Evolutionary conservation across 2,797 vertebrate genomes (phyloP), one percentile per base, ranked within the genome.

Genomic region (Accipiter badius): DNA sequence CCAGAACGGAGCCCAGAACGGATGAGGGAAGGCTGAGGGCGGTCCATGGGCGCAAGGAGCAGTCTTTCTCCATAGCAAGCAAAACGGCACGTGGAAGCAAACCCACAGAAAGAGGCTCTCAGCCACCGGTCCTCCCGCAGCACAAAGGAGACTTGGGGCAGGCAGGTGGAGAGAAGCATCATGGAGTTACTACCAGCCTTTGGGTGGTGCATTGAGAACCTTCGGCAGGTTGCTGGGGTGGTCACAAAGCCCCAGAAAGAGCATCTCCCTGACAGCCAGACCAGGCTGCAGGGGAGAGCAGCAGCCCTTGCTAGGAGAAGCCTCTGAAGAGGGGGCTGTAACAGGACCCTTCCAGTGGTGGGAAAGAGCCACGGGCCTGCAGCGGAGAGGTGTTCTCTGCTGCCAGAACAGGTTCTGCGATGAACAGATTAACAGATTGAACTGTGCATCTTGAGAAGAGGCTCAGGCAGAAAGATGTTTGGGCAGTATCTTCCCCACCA

Each of bases 301-400:
- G 44, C 39, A 46, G 57, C 18, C 44, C 44, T n/a, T 39, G 33
- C 61, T 47, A 31, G 24, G 35, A 59, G 55, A 62, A 63, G 14
- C 20, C 50, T 58, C 39, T 24, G 44, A 66, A 29, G 1, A 55
- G 20, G 17, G 15, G 9, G 7, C 55, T 50, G 29, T 16, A 55
- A 31, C 13, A 47, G n/a, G 24, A 25, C 0, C 2, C 11, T 4
- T 3, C 11, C 39, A 22, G 54, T 3, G 24, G 35, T 52, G 62
- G 65, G 37, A 49, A 6, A 46, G 31, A 55, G 37, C 46, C n/a
- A 11, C 13, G 7, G 7, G 7, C n/a, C 57, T 82, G 71, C 39
- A n/a, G 13, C 4, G 2, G 31, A 71, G 25, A 71, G 29, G n/a
- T 2, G 3, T 33, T 39, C 50, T 63, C 37, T 37, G 47, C 35